phyloP scores from a whole-genome alignment of 2,888 invertebrate genomes.

The Eristalinus aeneus region DNA sequence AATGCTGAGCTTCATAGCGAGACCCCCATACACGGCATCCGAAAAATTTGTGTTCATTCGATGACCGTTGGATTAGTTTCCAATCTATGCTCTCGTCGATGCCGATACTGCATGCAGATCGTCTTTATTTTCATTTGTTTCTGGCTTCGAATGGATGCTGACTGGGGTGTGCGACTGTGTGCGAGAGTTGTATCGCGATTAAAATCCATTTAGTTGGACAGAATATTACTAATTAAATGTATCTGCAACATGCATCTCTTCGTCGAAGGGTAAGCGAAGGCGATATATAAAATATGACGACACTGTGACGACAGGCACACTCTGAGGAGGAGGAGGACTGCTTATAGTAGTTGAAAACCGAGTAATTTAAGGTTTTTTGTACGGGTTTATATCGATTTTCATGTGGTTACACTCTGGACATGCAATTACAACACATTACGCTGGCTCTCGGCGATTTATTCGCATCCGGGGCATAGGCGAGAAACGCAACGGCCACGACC shows the following conservation, averaged over 20 bases:
- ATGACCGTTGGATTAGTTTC: slow-evolving; percentile 68
- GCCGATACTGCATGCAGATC: slow-evolving; percentile 60
- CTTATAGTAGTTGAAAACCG: neutral
- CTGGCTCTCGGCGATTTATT: slow-evolving; percentile 25
- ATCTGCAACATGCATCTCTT: slow-evolving; percentile 72
- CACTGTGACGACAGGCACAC: slow-evolving; percentile 67
- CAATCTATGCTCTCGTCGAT: slow-evolving; percentile 65
- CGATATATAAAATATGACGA: slow-evolving; percentile 69
- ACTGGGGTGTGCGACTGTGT: neutral
- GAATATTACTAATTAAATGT: slow-evolving; percentile 73
- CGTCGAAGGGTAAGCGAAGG: slow-evolving; percentile 33
- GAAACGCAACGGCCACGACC: neutral
- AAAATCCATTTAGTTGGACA: slow-evolving; percentile 70
- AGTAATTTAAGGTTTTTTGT: slow-evolving; percentile 61
- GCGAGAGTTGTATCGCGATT: slow-evolving; percentile 58
- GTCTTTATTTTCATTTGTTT: slow-evolving; percentile 64
- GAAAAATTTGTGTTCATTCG: slow-evolving; percentile 49
- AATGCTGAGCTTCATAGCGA: slow-evolving; percentile 16
- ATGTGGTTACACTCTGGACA: slow-evolving; percentile 59
- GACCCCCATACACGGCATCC: slow-evolving; percentile 36
- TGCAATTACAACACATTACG: slow-evolving; percentile 68
- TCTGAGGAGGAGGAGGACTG: slow-evolving; percentile 23
- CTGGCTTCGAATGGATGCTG: neutral
- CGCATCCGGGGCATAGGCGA: slow-evolving; percentile 18
- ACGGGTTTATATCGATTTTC: slow-evolving; percentile 69